Evolutionary conservation across 2,797 vertebrate genomes (phyloP), one percentile per base, ranked within the genome.

Genomic region (Karalla daura): DNA sequence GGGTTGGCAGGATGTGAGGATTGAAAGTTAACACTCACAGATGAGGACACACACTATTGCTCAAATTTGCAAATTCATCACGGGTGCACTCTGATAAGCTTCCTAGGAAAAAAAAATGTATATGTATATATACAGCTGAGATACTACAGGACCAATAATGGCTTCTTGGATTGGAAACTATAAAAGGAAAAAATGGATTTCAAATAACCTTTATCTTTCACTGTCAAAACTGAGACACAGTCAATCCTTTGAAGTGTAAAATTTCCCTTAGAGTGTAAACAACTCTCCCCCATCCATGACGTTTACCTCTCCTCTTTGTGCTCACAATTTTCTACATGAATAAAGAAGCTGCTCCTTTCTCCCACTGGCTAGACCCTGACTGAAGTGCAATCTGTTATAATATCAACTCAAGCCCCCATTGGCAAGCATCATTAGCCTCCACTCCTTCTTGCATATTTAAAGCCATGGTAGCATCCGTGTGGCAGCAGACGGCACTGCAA

Each of bases 281-380:
- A 91, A 88, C 83, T 84, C 79, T 68, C 88, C 77, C 56, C 80
- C 86, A 87, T 88, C 86, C 85, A 74, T 86, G 84, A 86, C 86
- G 81, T 80, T 81, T 84, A 88, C 86, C 84, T 83, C 88, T 86
- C 78, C 67, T 87, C 81, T 90, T 89, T 88, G 87, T 89, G 86
- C 77, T 78, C 41, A 65, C 81, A 90, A 90, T 93, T 92, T 92
- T 90, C 90, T 87, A 85, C 91, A 91, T 87, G 89, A 89, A 86
- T 91, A 89, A 87, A 87, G 81, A 86, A 78, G 79, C 82, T 50
- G 78, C 67, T 88, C 78, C 74, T 76, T 77, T 85, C 79, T 83
- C 80, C 84, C 88, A 78, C 64, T 55, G 86, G 84, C 84, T 65
- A 83, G 59, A 85, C 68, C 80, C 78, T 69, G 72, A 88, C 81